These are phyloP conservation scores for Leptarthrus brevirostris DNA, from an alignment of 2,888 invertebrate species.

Conservation along the genomic window DNA sequence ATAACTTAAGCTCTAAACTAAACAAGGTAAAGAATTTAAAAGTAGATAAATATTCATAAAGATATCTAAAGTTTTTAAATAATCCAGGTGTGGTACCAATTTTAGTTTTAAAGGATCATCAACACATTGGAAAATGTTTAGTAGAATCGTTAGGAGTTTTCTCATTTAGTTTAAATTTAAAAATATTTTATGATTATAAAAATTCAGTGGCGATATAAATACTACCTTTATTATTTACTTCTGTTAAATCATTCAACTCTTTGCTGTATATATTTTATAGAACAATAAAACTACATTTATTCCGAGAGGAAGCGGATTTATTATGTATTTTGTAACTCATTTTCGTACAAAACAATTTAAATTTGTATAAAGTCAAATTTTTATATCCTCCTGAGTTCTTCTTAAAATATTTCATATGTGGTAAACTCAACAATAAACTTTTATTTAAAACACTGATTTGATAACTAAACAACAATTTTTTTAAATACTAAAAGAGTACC, in stretches of 20 bases:
- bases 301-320: conserved; percentile 1
- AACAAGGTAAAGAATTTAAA: conserved; percentile 30
- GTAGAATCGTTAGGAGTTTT: background rate
- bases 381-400: too few relatives aligned
- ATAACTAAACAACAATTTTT: too few relatives aligned
- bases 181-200: conserved; percentile 15
- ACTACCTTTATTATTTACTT: conserved; percentile 38
- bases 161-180: conserved; percentile 39
- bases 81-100: conserved; percentile 8
- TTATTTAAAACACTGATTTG: too few relatives aligned
- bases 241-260: conserved; percentile 37
- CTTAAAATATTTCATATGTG: too few relatives aligned
- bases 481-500: too few relatives aligned
- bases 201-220: conserved; percentile 27
- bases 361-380: too few relatives aligned
- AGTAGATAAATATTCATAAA: conserved; percentile 34
- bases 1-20: conserved; percentile 12
- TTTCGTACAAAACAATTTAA: too few relatives aligned
- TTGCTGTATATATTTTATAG: conserved; percentile 51
- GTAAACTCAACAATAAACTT: too few relatives aligned
- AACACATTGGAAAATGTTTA: conserved; percentile 32
- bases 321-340: too few relatives aligned
- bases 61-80: conserved; percentile 3
- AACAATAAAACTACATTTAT: conserved; percentile 49
- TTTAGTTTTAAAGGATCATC: background rate